Conservation (phyloP, 2,113 vertebrate species). For the Lamprotornis superbus region DNA sequence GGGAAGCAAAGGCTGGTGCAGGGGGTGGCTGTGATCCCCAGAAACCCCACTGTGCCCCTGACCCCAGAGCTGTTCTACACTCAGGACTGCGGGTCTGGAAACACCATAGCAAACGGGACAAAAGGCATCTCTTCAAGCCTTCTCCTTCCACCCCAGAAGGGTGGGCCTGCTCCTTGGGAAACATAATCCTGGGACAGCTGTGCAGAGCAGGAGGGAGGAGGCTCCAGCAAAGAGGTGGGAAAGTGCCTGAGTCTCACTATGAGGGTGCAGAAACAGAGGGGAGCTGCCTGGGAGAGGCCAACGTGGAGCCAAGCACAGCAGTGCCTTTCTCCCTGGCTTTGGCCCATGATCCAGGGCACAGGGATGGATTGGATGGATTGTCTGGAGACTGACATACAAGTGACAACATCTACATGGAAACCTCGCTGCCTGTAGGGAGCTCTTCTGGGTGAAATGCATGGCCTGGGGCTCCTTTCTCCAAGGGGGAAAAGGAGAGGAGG, state of each 20-base stretch:
- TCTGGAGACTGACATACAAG: neutral
- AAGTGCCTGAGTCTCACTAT: fast-evolving
- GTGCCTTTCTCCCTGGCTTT: fast-evolving
- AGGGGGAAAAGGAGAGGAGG: neutral
- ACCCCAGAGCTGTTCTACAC: neutral
- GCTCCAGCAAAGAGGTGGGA: neutral
- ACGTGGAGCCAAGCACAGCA: fast-evolving
- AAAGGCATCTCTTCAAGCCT: neutral
- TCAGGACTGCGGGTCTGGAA: neutral
- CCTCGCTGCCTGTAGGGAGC: neutral
- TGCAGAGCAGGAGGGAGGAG: neutral
- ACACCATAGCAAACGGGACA: neutral
- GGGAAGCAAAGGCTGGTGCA: neutral
- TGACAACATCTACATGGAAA: fast-evolving
- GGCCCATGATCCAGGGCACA: fast-evolving
- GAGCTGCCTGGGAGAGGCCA: neutral
- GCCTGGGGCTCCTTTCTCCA: neutral
- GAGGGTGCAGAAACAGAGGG: neutral
- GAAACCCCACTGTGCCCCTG: neutral
- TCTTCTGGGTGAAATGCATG: fast-evolving
- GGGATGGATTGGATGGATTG: neutral
- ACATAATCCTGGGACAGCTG: neutral
- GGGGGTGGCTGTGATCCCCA: neutral
- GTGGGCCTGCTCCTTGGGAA: neutral
- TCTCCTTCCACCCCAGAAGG: neutral